These are phyloP conservation scores for Sternarchorhynchus goeldii DNA, from an alignment of 2,797 vertebrate species.

Conservation along the genomic window DNA sequence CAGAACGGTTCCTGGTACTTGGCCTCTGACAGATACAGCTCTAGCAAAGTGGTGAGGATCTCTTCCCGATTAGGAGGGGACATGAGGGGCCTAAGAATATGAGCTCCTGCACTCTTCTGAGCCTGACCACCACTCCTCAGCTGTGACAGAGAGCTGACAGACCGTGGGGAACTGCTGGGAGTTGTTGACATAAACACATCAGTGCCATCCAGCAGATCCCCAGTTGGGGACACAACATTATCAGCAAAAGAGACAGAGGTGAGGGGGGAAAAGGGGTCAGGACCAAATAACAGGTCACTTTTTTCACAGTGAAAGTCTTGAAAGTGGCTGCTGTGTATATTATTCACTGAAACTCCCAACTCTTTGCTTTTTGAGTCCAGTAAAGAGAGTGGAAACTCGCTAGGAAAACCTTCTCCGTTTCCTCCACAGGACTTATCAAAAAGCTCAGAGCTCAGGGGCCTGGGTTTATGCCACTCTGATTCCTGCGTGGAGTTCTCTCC, in stretches of 20 bases:
- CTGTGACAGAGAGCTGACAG: constrained; percentile 88
- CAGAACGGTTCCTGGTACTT: constrained; percentile 95
- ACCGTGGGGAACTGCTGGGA: constrained; percentile 92
- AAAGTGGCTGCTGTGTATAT: constrained; percentile 83
- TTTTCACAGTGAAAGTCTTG: constrained; percentile 89
- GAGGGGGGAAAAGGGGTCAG: constrained; percentile 79
- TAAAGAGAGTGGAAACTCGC: constrained; percentile 70
- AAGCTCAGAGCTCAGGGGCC: constrained; percentile 82
- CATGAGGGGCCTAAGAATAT: constrained; percentile 96
- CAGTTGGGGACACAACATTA: constrained; percentile 80
- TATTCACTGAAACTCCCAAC: constrained; percentile 73
- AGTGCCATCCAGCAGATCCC: constrained; percentile 79
- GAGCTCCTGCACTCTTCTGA: constrained; percentile 79
- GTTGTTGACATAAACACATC: constrained; percentile 85
- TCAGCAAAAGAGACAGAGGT: constrained; percentile 84
- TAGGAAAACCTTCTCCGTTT: constrained; percentile 71
- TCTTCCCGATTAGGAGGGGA: constrained; percentile 96
- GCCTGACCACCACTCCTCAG: constrained; percentile 82
- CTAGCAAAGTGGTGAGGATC: constrained; percentile 88
- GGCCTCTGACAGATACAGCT: constrained; percentile 92
- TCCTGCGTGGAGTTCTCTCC: constrained; percentile 62
- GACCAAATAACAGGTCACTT: constrained; percentile 75
- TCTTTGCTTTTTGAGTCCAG: constrained; percentile 71
- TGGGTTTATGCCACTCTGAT: constrained; percentile 70
- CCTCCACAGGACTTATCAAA: constrained; percentile 80